These are phyloP conservation scores for Euphydryas editha DNA, from an alignment of 2,888 invertebrate genomes.

Conservation along the genomic window DNA sequence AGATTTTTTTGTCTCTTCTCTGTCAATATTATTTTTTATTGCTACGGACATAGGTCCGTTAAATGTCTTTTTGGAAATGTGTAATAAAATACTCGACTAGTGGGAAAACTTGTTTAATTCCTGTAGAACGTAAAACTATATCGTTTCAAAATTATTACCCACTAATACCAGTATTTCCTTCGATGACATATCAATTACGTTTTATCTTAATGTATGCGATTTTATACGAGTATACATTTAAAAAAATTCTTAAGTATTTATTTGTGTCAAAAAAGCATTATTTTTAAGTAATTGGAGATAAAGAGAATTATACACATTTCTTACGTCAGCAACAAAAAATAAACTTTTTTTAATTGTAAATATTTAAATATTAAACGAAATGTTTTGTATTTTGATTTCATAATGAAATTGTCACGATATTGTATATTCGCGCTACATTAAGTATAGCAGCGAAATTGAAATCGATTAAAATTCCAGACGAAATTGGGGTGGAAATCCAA, in stretches of 20 bases:
- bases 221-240: conserved; percentile 23
- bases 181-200: conserved; percentile 37
- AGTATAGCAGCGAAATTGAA: conserved; percentile 34
- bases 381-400: not conserved
- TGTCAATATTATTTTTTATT: conserved; percentile 39
- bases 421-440: conserved; percentile 24
- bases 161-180: conserved; percentile 20
- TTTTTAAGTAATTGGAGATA: not conserved
- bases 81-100: conserved; percentile 33
- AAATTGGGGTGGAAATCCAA: conserved; percentile 48
- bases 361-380: not conserved
- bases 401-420: not conserved
- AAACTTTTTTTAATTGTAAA: not conserved
- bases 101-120: conserved; percentile 30
- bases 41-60: conserved; percentile 27
- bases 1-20: conserved; percentile 30
- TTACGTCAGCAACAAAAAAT: not conserved
- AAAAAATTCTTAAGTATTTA: not conserved
- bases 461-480: conserved; percentile 49
- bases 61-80: conserved; percentile 26
- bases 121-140: conserved; percentile 24
- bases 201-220: conserved; percentile 23
- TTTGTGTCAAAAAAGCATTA: conserved; percentile 15
- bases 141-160: conserved; percentile 34
- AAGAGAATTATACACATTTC: not conserved